A percentile compares a stretch with the other conserved stretches of the same genome.
These are phyloP conservation scores for Liodrosophila aerea DNA, from an alignment of 2,888 invertebrate species.

Conservation along the genomic window DNA sequence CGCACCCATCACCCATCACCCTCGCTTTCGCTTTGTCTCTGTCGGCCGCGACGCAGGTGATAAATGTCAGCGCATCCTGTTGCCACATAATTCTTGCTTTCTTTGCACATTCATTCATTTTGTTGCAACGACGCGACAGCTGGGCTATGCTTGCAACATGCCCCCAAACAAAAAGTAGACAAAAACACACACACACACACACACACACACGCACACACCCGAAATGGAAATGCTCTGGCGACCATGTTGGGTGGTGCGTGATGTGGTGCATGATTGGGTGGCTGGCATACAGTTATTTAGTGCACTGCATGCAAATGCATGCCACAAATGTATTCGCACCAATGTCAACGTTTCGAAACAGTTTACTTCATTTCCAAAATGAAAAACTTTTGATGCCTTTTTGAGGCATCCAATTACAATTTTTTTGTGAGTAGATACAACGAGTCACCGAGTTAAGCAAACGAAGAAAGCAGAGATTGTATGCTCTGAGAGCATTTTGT, in stretches of 20 bases:
- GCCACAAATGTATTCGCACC: slow-evolving; percentile 33
- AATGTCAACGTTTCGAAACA: slow-evolving; percentile 1
- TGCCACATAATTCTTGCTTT: slow-evolving; percentile 65
- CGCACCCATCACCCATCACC: not conserved
- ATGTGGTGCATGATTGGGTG: not conserved
- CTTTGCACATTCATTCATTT: slow-evolving; percentile 45
- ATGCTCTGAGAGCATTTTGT: too few species aligned
- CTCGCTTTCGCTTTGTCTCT: not conserved
- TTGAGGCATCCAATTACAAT: too few species aligned
- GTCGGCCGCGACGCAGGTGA: slow-evolving; percentile 51
- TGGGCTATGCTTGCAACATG: slow-evolving; percentile 29
- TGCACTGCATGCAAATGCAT: slow-evolving; percentile 29
- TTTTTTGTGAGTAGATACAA: too few species aligned
- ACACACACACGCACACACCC: too few species aligned
- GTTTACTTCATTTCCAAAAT: too few species aligned
- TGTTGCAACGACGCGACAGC: slow-evolving; percentile 40
- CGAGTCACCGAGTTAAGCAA: too few species aligned
- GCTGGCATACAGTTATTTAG: slow-evolving; percentile 28
- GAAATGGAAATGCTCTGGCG: too few species aligned
- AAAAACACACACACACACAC: too few species aligned
- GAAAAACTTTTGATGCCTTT: too few species aligned
- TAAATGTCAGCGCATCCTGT: slow-evolving; percentile 76
- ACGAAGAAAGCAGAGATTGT: too few species aligned
- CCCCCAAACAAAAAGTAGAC: too few species aligned
- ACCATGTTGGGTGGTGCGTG: not conserved